Conservation (phyloP, 2,888 invertebrate species). For the Hesperia comma region DNA sequence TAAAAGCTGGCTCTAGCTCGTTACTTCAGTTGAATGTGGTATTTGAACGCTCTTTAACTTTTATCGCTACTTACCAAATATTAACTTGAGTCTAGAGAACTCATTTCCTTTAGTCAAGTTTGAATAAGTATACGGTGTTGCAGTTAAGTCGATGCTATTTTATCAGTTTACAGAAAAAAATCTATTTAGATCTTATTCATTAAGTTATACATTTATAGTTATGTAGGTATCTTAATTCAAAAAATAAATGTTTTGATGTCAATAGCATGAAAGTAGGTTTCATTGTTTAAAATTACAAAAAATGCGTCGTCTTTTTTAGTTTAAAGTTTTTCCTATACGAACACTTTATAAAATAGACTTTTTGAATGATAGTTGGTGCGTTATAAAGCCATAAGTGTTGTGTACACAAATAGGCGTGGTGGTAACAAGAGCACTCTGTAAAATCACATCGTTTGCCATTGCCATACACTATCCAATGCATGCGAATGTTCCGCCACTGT, state of each 20-base stretch:
- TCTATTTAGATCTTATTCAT: too few species aligned
- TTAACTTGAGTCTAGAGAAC: neutral
- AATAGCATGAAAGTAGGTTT: too few species aligned
- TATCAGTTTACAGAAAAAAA: too few species aligned
- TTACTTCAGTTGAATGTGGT: slow-evolving; percentile 6
- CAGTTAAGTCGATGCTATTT: too few species aligned
- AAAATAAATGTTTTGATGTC: too few species aligned
- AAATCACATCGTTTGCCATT: slow-evolving; percentile 71
- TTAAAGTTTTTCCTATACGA: too few species aligned
- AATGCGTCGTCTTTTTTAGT: too few species aligned
- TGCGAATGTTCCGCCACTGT: neutral
- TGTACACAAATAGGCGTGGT: slow-evolving; percentile 37
- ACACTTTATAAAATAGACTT: neutral
- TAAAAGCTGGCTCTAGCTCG: slow-evolving; percentile 3
- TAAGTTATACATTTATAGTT: too few species aligned
- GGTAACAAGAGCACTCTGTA: slow-evolving; percentile 60
- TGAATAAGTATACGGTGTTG: neutral
- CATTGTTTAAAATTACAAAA: too few species aligned
- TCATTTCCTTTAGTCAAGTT: neutral
- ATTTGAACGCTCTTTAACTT: slow-evolving; percentile 7
- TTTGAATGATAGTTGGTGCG: neutral
- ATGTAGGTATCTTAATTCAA: too few species aligned
- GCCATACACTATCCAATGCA: slow-evolving; percentile 55
- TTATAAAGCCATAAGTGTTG: slow-evolving; percentile 30
- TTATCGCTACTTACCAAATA: slow-evolving; percentile 10